Evolutionary conservation across 2,888 invertebrate species (phyloP), one percentile per base, ranked within the genome.

Genomic region (Tenthredo notha): DNA sequence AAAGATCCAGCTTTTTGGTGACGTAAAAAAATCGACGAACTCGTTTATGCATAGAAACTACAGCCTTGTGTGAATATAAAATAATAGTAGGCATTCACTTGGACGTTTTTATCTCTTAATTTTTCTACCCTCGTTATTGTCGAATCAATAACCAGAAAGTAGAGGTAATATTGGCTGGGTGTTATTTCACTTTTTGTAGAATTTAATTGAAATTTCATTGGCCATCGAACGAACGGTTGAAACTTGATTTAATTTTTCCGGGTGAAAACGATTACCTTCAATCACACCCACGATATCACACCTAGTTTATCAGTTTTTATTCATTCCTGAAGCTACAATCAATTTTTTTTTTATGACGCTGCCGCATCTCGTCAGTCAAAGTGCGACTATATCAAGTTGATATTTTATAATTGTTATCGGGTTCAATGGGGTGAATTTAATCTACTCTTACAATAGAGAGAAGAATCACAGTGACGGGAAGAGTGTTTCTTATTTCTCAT

Each of bases 211-310:
- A 25, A 43, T 25, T 74, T 25, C 74, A 47, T 74, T 25, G 74
- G 12, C 25, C 40, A 47, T 74, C 74, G 74, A 74, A 43, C 74
- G 74, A 74, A 43, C 47, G 21, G 25, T 74, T 43, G 15, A 74
- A 40, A 43, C 43, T 47, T 74, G 40, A 47, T 74, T 74, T 43
- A 21, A 74, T 43, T 74, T 54, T 74, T 74, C 74, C 74, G 43
- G 74, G 74, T n/a, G 74, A 74, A 74, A 74, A 43, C 74, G 74
- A 74, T 74, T 74, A 74, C 25, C 43, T 74, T 43, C 47, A 47
- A 74, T 43, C 74, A 74, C 74, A 43, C 21, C 74, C 21, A 40
- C 25, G 43, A 40, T 21, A 40, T 21, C 21, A 40, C 74, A 74
- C 40, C 40, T 43, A 43, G 40, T 43, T 43, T 21, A 25, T 12